phyloP scores from a whole-genome alignment of 2,888 invertebrate species.

The Aphodius granarius region DNA sequence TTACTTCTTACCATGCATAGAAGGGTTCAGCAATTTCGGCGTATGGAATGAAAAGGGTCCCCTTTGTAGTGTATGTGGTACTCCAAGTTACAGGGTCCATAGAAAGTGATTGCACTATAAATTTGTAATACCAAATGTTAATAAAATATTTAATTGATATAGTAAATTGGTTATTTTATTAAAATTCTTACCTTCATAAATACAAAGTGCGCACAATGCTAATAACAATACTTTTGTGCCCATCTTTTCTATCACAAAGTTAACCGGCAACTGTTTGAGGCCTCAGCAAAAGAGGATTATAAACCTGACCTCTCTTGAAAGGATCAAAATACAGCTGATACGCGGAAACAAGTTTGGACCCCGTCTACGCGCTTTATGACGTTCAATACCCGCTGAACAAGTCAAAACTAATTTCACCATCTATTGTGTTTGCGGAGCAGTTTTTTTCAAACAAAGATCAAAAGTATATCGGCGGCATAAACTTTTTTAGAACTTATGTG shows the following conservation, averaged over 20 bases:
- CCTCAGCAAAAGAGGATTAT: conserved; percentile 4
- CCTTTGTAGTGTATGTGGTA: conserved; percentile 73
- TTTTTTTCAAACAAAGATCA: background rate
- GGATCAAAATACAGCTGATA: conserved; percentile 25
- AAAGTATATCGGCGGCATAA: background rate
- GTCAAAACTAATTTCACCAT: conserved; percentile 20
- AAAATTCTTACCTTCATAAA: background rate
- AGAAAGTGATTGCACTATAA: background rate
- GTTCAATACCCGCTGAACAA: background rate
- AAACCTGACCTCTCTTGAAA: conserved; percentile 5
- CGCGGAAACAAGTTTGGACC: conserved; percentile 20
- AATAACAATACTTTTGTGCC: background rate
- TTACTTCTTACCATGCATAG: conserved; percentile 75
- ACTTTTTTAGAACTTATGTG: background rate
- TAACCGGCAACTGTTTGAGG: background rate
- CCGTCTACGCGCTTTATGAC: background rate
- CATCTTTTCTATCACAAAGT: background rate
- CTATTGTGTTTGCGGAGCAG: background rate
- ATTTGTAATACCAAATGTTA: too few species aligned
- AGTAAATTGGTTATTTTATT: too few species aligned
- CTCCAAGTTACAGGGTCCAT: conserved; percentile 58
- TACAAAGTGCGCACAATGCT: background rate
- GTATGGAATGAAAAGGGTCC: conserved; percentile 84
- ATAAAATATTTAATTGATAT: too few species aligned
- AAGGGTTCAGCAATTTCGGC: conserved; percentile 93